A percentile compares a stretch with the other conserved stretches of the same genome.
Evolutionary conservation across 2,113 vertebrate genomes (phyloP).

Genomic region (Desmodus rotundus): DNA sequence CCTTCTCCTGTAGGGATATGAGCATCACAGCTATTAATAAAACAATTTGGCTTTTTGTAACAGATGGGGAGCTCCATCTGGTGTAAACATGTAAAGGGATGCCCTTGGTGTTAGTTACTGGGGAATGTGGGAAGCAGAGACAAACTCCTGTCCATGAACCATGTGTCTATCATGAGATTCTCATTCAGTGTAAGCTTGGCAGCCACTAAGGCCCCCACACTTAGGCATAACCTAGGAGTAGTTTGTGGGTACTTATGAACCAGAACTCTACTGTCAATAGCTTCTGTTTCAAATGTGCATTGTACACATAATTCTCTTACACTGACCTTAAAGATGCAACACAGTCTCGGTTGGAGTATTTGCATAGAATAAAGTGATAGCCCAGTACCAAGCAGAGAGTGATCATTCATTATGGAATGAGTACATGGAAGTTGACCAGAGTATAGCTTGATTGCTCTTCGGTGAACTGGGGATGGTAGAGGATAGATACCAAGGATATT

Average conservation of each 20-base stretch:
- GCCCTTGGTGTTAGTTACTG: constrained; percentile 25
- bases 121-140: background rate
- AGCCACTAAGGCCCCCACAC: background rate
- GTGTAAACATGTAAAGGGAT: constrained; percentile 35
- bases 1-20: background rate
- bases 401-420: background rate
- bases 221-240: background rate
- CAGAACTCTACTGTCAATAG: background rate
- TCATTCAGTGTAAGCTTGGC: background rate
- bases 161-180: background rate
- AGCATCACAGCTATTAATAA: constrained; percentile 42
- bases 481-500: background rate
- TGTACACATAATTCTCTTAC: background rate
- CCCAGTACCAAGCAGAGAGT: background rate
- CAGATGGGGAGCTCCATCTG: constrained; percentile 59
- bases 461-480: background rate
- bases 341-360: background rate
- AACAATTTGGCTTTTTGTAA: constrained; percentile 52
- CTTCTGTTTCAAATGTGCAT: background rate
- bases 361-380: background rate
- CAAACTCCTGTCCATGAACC: background rate
- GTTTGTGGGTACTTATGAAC: background rate
- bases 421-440: background rate
- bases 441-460: background rate
- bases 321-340: background rate